Base-by-base conservation (phyloP, 2,888 invertebrate genomes). In the Lymantria monacha region DNA sequence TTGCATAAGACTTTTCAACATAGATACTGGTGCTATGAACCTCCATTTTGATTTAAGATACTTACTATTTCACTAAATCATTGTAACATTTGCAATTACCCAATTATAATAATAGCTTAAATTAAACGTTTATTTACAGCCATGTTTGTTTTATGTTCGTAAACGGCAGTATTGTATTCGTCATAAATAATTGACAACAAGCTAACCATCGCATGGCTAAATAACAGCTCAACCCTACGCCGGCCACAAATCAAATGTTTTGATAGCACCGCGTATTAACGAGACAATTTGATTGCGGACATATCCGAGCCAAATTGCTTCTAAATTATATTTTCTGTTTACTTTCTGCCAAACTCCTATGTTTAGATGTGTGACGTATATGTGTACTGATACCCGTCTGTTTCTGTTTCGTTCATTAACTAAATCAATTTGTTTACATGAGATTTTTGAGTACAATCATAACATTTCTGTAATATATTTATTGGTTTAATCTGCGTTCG, bases 201-300 rank as follows among this genome's bases (percentile, higher is more conserved):
- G 78, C 78, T 78, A 81, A 80, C 81, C 81, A 81, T 79, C 77
- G 81, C 74, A 75, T 76, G 81, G 84, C 83, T 84, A 85, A 85
- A 87, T 87, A 87, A 86, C 86, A 66, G 67, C 67, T 67, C 67
- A 67, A 68, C 65, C 69, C 69, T 59, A 61, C 64, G 59, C 61
- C 59, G 74, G 77, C 89, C 88, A 91, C 91, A 91, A 91, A 91
- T 91, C 91, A 91, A 91, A 91, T 91, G 91, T 91, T 91, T 88
- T 91, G 88, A 91, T 91, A 91, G 88, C 88, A 81, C 85, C 85
- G 83, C 43, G 87, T 85, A 89, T 89, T 90, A 91, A 91, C 91
- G 90, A 91, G 91, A 91, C 91, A 91, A 91, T 91, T 91, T 91
- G 91, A 91, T 91, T 91, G 89, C 91, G 88, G 88, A 89, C 90